Percentiles rank a stretch among this genome's conserved stretches.
These are phyloP conservation scores for Jaculus jaculus DNA, from an alignment of 2,113 vertebrate genomes.

Conservation along the genomic window DNA sequence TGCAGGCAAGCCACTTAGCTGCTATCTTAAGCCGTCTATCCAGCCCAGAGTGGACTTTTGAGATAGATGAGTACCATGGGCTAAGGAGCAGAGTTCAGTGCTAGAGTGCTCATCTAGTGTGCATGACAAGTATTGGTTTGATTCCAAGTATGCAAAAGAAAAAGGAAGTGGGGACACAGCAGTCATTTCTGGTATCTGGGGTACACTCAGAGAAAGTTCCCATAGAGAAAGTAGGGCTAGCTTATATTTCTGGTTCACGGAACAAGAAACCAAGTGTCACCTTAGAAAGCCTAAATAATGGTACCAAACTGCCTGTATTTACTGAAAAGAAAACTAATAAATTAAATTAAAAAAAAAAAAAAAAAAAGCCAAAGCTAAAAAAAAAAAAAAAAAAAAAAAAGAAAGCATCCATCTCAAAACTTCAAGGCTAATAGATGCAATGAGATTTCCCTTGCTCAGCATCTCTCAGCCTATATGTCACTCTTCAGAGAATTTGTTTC, in stretches of 20 bases:
- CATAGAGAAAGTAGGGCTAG: not conserved
- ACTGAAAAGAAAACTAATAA: too few species aligned
- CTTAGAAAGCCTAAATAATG: too few species aligned
- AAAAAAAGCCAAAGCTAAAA: too few species aligned
- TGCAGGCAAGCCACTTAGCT: too few species aligned
- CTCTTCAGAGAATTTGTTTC: not conserved
- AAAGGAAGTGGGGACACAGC: not conserved
- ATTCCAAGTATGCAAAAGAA: not conserved
- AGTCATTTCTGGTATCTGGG: not conserved
- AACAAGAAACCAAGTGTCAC: too few species aligned
- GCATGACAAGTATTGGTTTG: too few species aligned
- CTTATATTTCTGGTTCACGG: not conserved
- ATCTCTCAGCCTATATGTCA: not conserved
- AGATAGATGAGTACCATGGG: not conserved
- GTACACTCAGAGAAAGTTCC: not conserved
- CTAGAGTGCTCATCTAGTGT: too few species aligned
- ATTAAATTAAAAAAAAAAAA: too few species aligned
- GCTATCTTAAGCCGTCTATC: too few species aligned
- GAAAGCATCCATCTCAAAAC: not conserved
- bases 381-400: too few species aligned
- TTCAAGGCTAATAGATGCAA: not conserved
- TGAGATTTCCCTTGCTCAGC: not conserved
- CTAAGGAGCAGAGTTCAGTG: not conserved
- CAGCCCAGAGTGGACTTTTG: not conserved
- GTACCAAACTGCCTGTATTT: too few species aligned